Evolutionary conservation across 2,797 vertebrate species (phyloP).

Genomic region (Sebastes steindachneri): DNA sequence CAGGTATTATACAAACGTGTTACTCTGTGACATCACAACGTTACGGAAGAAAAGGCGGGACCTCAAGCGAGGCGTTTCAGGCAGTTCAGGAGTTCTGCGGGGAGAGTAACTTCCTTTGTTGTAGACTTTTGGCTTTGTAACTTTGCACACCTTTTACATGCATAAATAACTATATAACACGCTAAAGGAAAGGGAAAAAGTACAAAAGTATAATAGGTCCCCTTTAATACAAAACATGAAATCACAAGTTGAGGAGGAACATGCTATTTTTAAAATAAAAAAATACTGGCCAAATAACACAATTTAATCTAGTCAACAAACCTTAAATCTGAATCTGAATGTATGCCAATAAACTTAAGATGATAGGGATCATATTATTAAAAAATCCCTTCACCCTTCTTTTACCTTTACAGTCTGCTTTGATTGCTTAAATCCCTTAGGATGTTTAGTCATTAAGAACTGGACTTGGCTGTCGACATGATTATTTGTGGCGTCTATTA

Average conservation of each 20-base stretch:
- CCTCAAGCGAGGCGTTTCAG: no score
- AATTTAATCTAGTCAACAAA: not conserved
- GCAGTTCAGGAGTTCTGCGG: no score
- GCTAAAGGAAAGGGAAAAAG: no score
- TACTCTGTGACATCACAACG: no score
- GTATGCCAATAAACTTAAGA: not conserved
- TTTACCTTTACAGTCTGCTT: constrained; percentile 34
- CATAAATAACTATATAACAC: no score
- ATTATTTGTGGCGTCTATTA: constrained; percentile 52
- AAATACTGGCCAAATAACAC: not conserved
- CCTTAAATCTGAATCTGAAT: not conserved
- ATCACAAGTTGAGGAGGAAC: no score
- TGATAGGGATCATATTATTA: constrained; percentile 1
- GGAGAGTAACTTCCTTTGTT: no score
- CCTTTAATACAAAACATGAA: not conserved
- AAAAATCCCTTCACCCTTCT: constrained; percentile 8
- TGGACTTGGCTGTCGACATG: constrained; percentile 36
- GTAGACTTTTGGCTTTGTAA: no score
- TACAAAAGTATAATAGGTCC: no score
- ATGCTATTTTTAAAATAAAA: not conserved
- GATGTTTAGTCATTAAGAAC: constrained; percentile 37
- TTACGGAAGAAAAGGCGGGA: no score
- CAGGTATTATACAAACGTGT: no score
- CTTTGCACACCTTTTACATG: no score
- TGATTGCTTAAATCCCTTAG: constrained; percentile 26